phyloP scores from a whole-genome alignment of 2,113 vertebrate genomes.

The Eleginops maclovinus region DNA sequence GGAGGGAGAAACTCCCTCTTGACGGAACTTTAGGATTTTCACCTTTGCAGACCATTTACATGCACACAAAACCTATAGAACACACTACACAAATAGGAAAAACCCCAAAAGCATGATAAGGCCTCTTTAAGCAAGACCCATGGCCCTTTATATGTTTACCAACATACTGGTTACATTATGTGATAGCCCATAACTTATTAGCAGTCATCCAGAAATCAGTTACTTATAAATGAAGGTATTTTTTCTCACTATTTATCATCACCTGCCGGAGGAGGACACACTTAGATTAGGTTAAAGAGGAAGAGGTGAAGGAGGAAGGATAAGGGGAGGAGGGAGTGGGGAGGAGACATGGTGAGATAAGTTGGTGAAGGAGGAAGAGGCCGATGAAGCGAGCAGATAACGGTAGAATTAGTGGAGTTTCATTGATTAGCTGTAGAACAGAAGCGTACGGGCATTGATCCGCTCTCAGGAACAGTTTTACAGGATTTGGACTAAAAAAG shows the following conservation, averaged over 20 bases:
- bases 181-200: no score
- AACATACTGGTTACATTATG: no score
- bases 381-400: constrained; percentile 76
- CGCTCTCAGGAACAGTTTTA: constrained; percentile 77
- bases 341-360: constrained; percentile 24
- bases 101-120: no score
- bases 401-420: constrained; percentile 71
- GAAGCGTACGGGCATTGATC: constrained; percentile 70
- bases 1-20: no score
- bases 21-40: no score
- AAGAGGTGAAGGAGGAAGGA: constrained; percentile 22
- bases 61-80: no score
- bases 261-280: not conserved
- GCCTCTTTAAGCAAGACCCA: no score
- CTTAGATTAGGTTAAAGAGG: not conserved
- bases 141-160: no score
- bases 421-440: constrained; percentile 79
- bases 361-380: constrained; percentile 37
- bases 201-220: no score
- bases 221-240: no score
- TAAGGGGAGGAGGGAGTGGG: not conserved
- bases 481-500: constrained; percentile 64
- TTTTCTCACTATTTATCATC: not conserved
- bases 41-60: no score
- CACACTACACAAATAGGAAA: no score